Evolutionary conservation across 2,888 invertebrate genomes (phyloP), one percentile per base, ranked within the genome.

Genomic region (Dynastes hyllus): DNA sequence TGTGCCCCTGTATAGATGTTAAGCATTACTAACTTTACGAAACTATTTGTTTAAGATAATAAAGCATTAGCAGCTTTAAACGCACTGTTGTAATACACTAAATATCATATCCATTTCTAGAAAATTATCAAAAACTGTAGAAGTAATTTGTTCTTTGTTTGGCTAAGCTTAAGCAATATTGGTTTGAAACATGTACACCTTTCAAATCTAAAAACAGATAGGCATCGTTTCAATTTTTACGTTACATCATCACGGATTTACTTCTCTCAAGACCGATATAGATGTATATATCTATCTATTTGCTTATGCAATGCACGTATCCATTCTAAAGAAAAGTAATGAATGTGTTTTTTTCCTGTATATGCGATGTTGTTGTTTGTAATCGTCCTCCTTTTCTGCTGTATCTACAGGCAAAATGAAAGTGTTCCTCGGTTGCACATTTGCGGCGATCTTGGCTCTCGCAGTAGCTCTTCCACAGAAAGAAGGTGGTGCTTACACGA

Each of bases 401-500:
- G 51, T 11, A 75, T 75, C n/a, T 22, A 58, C 61, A 75, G 76
- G 61, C 67, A 84, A 83, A 81, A 89, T 89, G 89, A 89, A 87
- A 82, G 82, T 81, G 71, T 81, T 83, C 78, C 80, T 86, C 63
- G 83, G 86, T 79, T 86, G 89, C 81, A 87, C 91, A 81, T 84
- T 91, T 84, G 88, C 90, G 13, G 29, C 27, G 61, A 27, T 75
- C 82, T 83, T 91, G 82, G 89, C 91, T 79, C 86, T 90, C 63
- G 91, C 88, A 70, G 86, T 89, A 13, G 93, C 93, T 22, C 92
- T 91, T 76, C 95, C 94, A 2, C 93, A 93, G 87, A 93, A 95
- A 83, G 96, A 96, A 87, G 96, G 96, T 0, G 94, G 94, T 65
- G 93, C 93, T 79, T 96, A 95, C 90, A 94, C 95, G 85, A 94